Evolutionary conservation across 64 coral and sea anemone genomes (phyloP), one percentile per base, ranked within the genome.

Genomic region (Montipora efflorescens): DNA sequence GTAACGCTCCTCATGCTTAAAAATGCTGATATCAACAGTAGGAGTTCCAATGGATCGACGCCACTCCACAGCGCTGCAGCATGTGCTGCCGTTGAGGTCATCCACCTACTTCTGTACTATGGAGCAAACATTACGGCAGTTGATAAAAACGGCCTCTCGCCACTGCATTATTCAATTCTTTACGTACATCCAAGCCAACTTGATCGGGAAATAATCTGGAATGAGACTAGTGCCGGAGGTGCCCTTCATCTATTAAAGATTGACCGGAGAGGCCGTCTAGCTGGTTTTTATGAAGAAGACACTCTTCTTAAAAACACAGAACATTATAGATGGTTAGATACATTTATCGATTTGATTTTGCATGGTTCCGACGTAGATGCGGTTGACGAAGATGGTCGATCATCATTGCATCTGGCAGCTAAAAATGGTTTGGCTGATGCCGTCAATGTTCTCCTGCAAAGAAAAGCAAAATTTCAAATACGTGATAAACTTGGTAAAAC

Each of bases 11-110:
- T 91, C 14, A 16, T 57, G n/a, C 66, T 15, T 43, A 3, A 47
- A 52, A 43, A 74, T 19, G 59, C 15, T 47, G 48, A 91, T 11
- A 28, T 81, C 7, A 59, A 59, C 20, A 52, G 25, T 4, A 81
- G 13, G 48, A 74, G 77, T 15, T 91, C 43, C 5, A 91, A 91
- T 6, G 89, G 78, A 8, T 91, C 89, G 8, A 91, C 89, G 12
- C 79, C 89, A 5, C 80, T 91, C 23, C 89, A 91, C 19, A 82
- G 78, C 22, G 78, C 78, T 75, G 89, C 89, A 50, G 62, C 52
- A 48, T 91, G 89, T 19, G 61, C n/a, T 2, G 89, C 89, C 23
- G 36, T 81, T 0, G 77, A 73, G 6, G 71, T 81, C 0, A 81
- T 72, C 59, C 16, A 55, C 45, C 2, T 55, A 22, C 45, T 73